A percentile compares a stretch with the other conserved stretches of the same genome.
phyloP scores from a whole-genome alignment of 2,888 invertebrate species.

The Drosophila conformis region DNA sequence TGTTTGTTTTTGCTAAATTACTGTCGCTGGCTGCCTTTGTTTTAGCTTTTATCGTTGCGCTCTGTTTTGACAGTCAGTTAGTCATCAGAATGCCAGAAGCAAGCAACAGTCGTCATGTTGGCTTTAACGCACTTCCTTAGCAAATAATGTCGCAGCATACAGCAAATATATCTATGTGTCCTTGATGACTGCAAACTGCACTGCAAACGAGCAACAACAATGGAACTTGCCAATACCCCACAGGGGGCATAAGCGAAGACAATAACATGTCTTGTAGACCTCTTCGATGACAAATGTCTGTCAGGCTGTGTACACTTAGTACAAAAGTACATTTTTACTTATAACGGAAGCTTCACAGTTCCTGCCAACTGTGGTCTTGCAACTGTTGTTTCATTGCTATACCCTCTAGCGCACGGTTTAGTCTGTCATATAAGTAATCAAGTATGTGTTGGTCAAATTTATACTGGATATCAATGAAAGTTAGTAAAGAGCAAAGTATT shows the following conservation, averaged over 20 bases:
- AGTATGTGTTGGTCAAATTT: neutral
- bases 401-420: slow-evolving; percentile 1
- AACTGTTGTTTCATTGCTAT: neutral
- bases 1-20: slow-evolving; percentile 77
- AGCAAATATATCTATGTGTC: slow-evolving; percentile 22
- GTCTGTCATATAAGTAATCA: neutral
- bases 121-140: slow-evolving; percentile 71
- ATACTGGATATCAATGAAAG: neutral
- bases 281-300: slow-evolving; percentile 19
- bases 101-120: slow-evolving; percentile 35
- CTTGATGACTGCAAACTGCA: slow-evolving; percentile 43
- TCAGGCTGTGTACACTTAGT: neutral
- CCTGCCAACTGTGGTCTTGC: neutral
- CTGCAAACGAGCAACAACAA: slow-evolving; percentile 18
- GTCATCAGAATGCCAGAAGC: slow-evolving; percentile 57
- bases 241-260: slow-evolving; percentile 15
- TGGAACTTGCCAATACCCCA: slow-evolving; percentile 10
- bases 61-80: slow-evolving; percentile 76
- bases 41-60: slow-evolving; percentile 33
- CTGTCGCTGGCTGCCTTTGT: slow-evolving; percentile 61
- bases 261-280: slow-evolving; percentile 19
- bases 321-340: neutral
- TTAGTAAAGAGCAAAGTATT: too few relatives aligned
- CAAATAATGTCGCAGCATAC: slow-evolving; percentile 57
- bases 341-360: neutral